phyloP scores from a whole-genome alignment of 1,140 invertebrate genomes.

The Solenopsis fugax region DNA sequence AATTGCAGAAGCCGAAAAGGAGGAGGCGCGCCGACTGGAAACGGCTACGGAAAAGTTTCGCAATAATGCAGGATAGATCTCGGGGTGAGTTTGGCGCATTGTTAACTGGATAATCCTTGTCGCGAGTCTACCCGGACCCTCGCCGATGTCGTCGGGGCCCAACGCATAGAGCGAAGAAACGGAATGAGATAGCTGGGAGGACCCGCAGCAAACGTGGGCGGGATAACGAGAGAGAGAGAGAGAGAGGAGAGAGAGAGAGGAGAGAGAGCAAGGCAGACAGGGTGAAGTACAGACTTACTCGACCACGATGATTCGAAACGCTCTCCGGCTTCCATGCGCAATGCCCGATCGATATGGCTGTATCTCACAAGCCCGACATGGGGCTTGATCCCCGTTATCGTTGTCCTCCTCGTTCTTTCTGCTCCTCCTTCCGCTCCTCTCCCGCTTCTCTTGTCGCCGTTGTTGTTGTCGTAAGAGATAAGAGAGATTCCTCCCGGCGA shows the following conservation, averaged over 20 bases:
- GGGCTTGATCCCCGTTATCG: slow-evolving; percentile 65
- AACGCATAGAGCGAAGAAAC: neutral
- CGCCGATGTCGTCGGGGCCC: slow-evolving; percentile 12
- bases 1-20: neutral
- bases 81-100: slow-evolving; percentile 61
- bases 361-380: slow-evolving; percentile 68
- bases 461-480: slow-evolving; percentile 60
- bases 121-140: slow-evolving; percentile 12
- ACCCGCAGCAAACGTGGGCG: neutral
- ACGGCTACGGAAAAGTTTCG: slow-evolving; percentile 79
- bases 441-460: neutral
- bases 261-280: neutral
- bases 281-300: slow-evolving; percentile 16
- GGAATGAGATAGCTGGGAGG: neutral
- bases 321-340: slow-evolving; percentile 62
- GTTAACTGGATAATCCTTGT: slow-evolving; percentile 70
- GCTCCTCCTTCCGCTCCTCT: neutral
- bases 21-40: slow-evolving; percentile 1
- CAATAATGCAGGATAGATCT: slow-evolving; percentile 79
- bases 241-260: neutral
- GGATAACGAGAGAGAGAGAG: neutral
- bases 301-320: slow-evolving; percentile 68
- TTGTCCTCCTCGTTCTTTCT: slow-evolving; percentile 1
- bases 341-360: slow-evolving; percentile 73
- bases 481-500: slow-evolving; percentile 56